Evolutionary conservation across 2,113 vertebrate genomes (phyloP).

Genomic region (Casuarius casuarius): DNA sequence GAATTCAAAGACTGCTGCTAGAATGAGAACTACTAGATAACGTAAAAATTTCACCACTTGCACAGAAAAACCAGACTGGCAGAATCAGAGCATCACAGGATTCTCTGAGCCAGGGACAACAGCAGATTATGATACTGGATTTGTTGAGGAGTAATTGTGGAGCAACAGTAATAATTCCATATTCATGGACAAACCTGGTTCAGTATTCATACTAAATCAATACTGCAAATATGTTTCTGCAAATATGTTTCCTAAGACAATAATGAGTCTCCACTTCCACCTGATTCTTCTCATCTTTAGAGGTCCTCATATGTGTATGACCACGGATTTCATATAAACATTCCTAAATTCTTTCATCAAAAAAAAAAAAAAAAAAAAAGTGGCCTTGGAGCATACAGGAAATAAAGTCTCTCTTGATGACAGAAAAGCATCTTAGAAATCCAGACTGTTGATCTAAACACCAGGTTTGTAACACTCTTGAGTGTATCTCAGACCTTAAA

Average conservation of each 20-base stretch:
- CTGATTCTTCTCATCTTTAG: not conserved
- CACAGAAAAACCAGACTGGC: not conserved
- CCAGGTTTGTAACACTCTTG: not conserved
- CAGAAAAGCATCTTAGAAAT: not conserved
- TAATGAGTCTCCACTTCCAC: not conserved
- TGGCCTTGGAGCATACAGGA: not conserved
- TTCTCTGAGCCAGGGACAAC: not conserved
- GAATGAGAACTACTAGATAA: not conserved
- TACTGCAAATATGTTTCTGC: not conserved
- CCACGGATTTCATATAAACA: not conserved
- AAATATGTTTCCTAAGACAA: not conserved
- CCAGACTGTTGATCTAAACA: not conserved
- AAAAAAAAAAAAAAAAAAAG: not conserved
- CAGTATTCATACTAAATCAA: not conserved
- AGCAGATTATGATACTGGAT: not conserved
- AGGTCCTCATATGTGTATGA: not conserved
- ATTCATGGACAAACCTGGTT: not conserved
- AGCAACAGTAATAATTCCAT: not conserved
- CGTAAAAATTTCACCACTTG: not conserved
- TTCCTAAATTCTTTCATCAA: not conserved
- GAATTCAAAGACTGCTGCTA: not conserved
- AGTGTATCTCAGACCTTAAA: not conserved
- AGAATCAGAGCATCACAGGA: not conserved
- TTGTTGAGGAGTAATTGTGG: not conserved
- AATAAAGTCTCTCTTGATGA: not conserved